Conservation (phyloP, 2,113 vertebrate species). For the Theropithecus gelada region DNA sequence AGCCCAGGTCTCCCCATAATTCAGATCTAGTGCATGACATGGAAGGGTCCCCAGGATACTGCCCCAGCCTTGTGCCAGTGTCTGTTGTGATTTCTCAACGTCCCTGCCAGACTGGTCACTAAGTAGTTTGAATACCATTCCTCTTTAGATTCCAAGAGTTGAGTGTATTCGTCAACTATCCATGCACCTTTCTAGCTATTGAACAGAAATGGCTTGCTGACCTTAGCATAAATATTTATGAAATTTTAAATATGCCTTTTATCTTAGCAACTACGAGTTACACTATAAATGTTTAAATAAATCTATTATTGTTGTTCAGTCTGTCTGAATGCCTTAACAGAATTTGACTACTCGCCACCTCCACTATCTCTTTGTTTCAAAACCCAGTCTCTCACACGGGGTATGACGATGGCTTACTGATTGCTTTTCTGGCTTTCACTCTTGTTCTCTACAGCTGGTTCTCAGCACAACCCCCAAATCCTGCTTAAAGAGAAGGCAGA, state of each 20-base stretch:
- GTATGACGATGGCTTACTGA: not conserved
- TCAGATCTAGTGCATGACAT: not conserved
- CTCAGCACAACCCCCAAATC: not conserved
- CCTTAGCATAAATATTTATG: conserved; percentile 38
- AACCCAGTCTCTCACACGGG: not conserved
- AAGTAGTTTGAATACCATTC: conserved; percentile 28
- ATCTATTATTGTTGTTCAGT: not conserved
- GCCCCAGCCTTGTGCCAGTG: not conserved
- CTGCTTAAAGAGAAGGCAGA: not conserved
- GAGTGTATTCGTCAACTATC: not conserved
- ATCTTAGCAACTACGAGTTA: conserved; percentile 42
- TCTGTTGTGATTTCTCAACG: not conserved
- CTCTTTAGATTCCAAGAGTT: conserved; percentile 12
- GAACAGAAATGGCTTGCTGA: not conserved
- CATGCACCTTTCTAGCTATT: not conserved
- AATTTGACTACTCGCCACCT: not conserved
- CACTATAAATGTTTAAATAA: conserved; percentile 34
- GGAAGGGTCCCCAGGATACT: not conserved
- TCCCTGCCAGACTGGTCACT: not conserved
- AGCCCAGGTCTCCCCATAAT: not conserved
- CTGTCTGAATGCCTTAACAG: conserved; percentile 8
- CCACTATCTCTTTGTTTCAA: not conserved
- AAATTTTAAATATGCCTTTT: conserved; percentile 38
- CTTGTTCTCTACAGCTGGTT: not conserved
- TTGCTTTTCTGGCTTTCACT: not conserved